Percentiles rank a stretch among this genome's conserved stretches.
These are phyloP conservation scores for Druceiella hillmani DNA, from an alignment of 2,888 invertebrate species.

Conservation along the genomic window DNA sequence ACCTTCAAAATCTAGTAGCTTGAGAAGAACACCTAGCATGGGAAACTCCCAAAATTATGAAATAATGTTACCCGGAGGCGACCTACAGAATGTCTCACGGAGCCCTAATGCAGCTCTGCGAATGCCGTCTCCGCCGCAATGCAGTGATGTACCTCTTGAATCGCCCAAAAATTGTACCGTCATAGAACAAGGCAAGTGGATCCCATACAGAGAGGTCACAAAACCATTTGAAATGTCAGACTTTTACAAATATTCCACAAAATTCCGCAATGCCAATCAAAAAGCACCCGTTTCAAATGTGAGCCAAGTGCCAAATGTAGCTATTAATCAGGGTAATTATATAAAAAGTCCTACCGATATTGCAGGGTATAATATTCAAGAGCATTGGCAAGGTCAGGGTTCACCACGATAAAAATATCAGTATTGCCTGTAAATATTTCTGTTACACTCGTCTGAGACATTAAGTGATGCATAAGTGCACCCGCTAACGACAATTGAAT, in stretches of 20 bases:
- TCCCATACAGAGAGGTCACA: slow-evolving; percentile 87
- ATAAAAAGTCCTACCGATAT: slow-evolving; percentile 44
- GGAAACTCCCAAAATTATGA: slow-evolving; percentile 48
- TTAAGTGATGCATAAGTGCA: too few species aligned
- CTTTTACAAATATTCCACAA: slow-evolving; percentile 96
- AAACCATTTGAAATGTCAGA: slow-evolving; percentile 98
- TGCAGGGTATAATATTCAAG: slow-evolving; percentile 38
- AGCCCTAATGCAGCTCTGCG: slow-evolving; percentile 31
- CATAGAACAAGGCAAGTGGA: slow-evolving; percentile 83
- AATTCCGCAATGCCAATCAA: slow-evolving; percentile 64
- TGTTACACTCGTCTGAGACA: too few species aligned
- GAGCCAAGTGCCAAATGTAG: slow-evolving; percentile 31
- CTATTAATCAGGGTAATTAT: too few species aligned
- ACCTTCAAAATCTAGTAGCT: slow-evolving; percentile 42
- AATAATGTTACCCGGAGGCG: slow-evolving; percentile 43
- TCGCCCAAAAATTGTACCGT: slow-evolving; percentile 80
- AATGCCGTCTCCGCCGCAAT: slow-evolving; percentile 17
- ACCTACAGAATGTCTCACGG: slow-evolving; percentile 44
- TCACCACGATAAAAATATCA: too few species aligned
- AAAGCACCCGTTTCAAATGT: slow-evolving; percentile 31
- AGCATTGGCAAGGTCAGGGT: slow-evolving; percentile 41
- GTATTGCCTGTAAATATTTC: too few species aligned
- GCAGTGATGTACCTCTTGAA: slow-evolving; percentile 55
- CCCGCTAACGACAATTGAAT: too few species aligned
- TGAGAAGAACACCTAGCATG: slow-evolving; percentile 52